A percentile compares a stretch with the other conserved stretches of the same genome.
phyloP scores from a whole-genome alignment of 2,888 invertebrate genomes.

The Neoitamus cyanurus region DNA sequence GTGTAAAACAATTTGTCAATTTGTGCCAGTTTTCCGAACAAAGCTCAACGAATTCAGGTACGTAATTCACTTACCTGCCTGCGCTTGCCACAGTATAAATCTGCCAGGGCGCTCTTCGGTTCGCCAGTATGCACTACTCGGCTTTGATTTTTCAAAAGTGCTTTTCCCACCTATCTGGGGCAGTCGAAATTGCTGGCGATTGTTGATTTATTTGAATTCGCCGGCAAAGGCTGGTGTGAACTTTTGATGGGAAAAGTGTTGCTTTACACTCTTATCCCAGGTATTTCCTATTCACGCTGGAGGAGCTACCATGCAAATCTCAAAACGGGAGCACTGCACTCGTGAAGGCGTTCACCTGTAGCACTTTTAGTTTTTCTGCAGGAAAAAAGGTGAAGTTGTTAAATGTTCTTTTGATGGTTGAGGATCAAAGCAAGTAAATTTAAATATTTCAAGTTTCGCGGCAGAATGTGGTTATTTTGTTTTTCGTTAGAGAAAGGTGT shows the following conservation, averaged over 20 bases:
- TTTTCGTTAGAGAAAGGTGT: too few relatives aligned
- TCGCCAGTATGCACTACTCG: neutral
- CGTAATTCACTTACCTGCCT: neutral
- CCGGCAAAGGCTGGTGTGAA: neutral
- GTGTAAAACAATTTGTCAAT: slow-evolving; percentile 7
- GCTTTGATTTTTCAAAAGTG: neutral
- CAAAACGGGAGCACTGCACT: neutral
- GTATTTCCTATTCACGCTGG: neutral
- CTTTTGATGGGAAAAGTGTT: neutral
- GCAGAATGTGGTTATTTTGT: neutral
- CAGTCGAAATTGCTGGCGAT: neutral
- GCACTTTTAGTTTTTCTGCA: neutral
- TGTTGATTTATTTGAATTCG: neutral
- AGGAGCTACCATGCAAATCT: neutral
- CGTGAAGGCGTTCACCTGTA: neutral
- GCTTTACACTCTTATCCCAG: neutral
- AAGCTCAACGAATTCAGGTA: neutral
- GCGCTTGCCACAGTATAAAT: neutral
- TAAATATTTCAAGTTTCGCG: neutral
- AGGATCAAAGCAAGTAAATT: neutral
- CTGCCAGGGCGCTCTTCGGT: neutral
- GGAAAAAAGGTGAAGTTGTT: neutral
- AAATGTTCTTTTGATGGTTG: neutral
- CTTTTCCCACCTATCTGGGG: neutral
- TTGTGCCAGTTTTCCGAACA: neutral